Conservation (phyloP, 2,113 vertebrate species). For the Burhinus oedicnemus region DNA sequence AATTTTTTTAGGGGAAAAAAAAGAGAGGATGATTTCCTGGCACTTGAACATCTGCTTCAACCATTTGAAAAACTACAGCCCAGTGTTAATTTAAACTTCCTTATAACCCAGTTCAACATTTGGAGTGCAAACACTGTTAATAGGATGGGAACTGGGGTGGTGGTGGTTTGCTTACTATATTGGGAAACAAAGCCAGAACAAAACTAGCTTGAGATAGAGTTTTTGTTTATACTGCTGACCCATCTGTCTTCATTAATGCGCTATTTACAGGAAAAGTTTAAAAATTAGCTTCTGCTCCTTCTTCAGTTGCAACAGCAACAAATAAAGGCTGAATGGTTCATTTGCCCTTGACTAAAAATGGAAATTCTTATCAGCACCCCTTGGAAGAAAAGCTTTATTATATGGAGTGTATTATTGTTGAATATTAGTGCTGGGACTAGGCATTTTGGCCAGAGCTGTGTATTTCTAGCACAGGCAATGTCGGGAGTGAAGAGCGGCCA, state of each 20-base stretch:
- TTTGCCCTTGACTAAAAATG: conserved; percentile 44
- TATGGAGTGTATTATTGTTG: not conserved
- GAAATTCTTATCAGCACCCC: conserved; percentile 45
- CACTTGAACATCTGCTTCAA: conserved; percentile 72
- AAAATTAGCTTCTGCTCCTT: conserved; percentile 56
- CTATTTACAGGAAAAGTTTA: conserved; percentile 72
- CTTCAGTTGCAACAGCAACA: conserved; percentile 21
- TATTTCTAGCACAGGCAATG: not conserved
- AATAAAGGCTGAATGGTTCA: not conserved
- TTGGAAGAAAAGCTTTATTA: conserved; percentile 24
- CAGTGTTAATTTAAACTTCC: conserved; percentile 80
- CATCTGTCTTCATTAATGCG: conserved; percentile 77
- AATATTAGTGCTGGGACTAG: not conserved
- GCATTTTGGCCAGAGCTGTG: not conserved
- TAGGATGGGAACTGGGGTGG: conserved; percentile 64
- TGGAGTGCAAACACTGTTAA: conserved; percentile 69
- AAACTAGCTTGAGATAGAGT: conserved; percentile 68
- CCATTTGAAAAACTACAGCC: conserved; percentile 73
- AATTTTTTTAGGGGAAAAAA: not conserved
- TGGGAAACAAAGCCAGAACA: conserved; percentile 75
- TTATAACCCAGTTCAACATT: conserved; percentile 69
- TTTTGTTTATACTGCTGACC: conserved; percentile 75
- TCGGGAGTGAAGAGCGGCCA: not conserved
- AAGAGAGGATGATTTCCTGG: conserved; percentile 31
- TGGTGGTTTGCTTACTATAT: conserved; percentile 78